Evolutionary conservation across 2,113 vertebrate species (phyloP).

Genomic region (Jacana jacana): DNA sequence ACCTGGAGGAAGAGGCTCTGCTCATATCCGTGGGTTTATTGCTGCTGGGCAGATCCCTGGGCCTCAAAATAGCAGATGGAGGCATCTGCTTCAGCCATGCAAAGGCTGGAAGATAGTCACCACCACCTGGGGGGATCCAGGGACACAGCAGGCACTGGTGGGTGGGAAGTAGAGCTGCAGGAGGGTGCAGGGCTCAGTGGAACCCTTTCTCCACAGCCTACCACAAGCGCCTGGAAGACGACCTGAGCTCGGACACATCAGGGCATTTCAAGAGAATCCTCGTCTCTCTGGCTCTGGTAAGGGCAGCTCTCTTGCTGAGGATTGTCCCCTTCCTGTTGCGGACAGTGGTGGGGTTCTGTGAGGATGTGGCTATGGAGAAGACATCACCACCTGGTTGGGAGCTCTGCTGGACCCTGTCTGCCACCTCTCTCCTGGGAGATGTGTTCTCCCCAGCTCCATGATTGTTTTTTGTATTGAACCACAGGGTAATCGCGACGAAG

Average conservation of each 20-base stretch:
- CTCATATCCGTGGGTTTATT: background rate
- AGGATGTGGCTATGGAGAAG: background rate
- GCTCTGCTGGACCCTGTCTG: background rate
- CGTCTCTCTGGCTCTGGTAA: constrained; percentile 89
- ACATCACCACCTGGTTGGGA: background rate
- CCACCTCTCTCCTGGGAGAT: background rate
- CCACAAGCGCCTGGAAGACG: constrained; percentile 87
- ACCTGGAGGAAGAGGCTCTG: background rate
- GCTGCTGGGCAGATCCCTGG: background rate
- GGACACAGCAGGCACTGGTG: background rate
- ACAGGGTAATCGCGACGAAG: constrained; percentile 91
- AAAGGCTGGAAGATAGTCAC: background rate
- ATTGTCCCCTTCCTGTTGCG: background rate
- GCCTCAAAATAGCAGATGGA: background rate
- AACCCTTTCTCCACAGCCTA: constrained; percentile 75
- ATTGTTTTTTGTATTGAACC: background rate
- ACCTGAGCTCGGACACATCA: constrained; percentile 89
- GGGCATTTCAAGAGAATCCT: constrained; percentile 92
- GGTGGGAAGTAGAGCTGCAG: background rate
- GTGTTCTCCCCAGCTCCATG: background rate
- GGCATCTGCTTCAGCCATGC: background rate
- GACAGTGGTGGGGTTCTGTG: background rate
- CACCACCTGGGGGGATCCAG: background rate
- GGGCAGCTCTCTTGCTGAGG: background rate
- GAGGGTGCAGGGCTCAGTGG: background rate